phyloP scores from a whole-genome alignment of 2,113 vertebrate genomes.

The Tringa solitaria region DNA sequence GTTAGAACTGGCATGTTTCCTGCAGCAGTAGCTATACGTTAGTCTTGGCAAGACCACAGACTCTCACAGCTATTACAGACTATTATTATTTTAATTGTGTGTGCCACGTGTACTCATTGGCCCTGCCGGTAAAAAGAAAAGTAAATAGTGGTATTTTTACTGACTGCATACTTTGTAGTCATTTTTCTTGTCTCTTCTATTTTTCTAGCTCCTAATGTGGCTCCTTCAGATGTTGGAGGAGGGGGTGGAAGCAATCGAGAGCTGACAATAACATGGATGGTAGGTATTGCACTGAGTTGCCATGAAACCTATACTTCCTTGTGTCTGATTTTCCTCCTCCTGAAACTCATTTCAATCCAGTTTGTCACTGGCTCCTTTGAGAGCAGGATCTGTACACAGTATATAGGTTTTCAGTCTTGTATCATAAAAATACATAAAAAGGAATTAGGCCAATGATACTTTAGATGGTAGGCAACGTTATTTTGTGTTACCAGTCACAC shows the following conservation, averaged over 20 bases:
- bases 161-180: neutral
- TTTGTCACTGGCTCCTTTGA: neutral
- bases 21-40: conserved; percentile 55
- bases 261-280: conserved; percentile 95
- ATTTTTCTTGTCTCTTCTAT: conserved; percentile 36
- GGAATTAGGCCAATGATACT: neutral
- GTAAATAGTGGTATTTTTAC: neutral
- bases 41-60: conserved; percentile 64
- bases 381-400: neutral
- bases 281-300: conserved; percentile 59
- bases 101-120: conserved; percentile 15
- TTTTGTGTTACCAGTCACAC: neutral
- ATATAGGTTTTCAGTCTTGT: neutral
- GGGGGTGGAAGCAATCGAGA: conserved; percentile 91
- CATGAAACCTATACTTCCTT: neutral
- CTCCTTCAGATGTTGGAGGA: conserved; percentile 91
- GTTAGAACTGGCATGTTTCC: conserved; percentile 14
- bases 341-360: neutral
- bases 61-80: conserved; percentile 57
- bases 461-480: neutral
- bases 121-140: conserved; percentile 27
- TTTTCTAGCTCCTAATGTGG: conserved; percentile 90
- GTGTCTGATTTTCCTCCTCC: neutral
- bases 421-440: neutral
- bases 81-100: conserved; percentile 63